Base-by-base conservation (phyloP, 2,888 invertebrate genomes). In the Clepsis dumicolana region DNA sequence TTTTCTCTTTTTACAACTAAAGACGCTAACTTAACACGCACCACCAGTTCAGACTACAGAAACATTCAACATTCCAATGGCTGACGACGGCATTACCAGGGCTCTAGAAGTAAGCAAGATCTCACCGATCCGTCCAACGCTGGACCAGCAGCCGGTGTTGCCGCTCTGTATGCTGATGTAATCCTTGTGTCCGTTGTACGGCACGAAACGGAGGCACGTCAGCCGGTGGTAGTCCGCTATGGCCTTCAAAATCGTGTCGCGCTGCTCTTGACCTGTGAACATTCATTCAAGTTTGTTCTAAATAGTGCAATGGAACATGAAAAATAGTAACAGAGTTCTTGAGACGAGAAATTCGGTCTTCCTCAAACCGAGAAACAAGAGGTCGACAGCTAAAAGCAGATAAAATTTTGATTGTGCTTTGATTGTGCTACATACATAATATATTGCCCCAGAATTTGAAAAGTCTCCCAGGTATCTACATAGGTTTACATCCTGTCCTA, bases 111-210 rank as follows among this genome's bases (percentile, higher is more conserved):
- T 32, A 1, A 41, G 14, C 24, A 21, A 64, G 18, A 24, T 41
- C 62, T 77, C 74, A 78, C 97, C 96, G 27, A 95, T 93, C 29
- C 95, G 94, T 0, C 97, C 97, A 0, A 97, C 96, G 68, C 96
- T 96, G 3, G 97, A 97, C 97, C 97, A 97, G 81, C 97, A 97
- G 1, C 97, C 97, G 0, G 96, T 95, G 70, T 94, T 94, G n/a
- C 94, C 93, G 74, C 94, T 96, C 48, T 94, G 95, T 72, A 97
- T 95, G 8, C 94, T 91, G 53, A 97, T 87, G 83, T 96, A 97
- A 82, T 97, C 97, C 0, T 75, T 79, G 78, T 97, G 96, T 0
- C 94, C 90, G 0, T 87, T 90, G 79, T 95, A 94, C 0, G 95
- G 95, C n/a, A 96, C 94, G 82, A 97, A 97, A 56, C 95, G 94